These are phyloP conservation scores for Prietella phreatophila DNA, from an alignment of 2,113 vertebrate species.

Conservation along the genomic window DNA sequence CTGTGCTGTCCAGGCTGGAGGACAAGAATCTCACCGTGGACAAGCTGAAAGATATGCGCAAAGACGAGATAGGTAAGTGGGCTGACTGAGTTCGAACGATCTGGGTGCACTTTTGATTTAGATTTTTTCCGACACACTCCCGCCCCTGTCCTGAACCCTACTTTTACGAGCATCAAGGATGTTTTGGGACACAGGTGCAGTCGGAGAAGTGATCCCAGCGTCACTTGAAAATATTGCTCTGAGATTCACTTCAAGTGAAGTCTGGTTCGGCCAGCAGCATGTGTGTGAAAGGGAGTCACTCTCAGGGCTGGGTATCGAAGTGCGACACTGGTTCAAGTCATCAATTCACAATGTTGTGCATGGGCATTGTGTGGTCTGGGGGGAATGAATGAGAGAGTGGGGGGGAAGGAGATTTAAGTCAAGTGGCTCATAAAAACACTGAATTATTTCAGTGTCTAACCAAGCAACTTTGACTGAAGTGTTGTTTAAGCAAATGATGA, in stretches of 20 bases:
- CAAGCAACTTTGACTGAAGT: background rate
- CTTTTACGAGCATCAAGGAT: background rate
- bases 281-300: slow-evolving; percentile 4
- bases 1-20: slow-evolving; percentile 85
- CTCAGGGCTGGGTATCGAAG: background rate
- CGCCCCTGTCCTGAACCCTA: background rate
- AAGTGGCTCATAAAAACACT: background rate
- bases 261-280: background rate
- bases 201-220: background rate
- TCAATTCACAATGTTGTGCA: background rate
- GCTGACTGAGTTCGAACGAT: background rate
- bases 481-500: background rate
- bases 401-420: background rate
- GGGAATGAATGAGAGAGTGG: background rate
- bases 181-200: background rate
- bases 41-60: slow-evolving; percentile 96
- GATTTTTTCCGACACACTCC: no score
- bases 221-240: background rate
- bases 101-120: background rate
- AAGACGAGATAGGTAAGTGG: slow-evolving; percentile 96
- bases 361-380: background rate
- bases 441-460: background rate
- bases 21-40: slow-evolving; percentile 91
- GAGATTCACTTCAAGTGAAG: background rate
- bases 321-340: background rate